Base-by-base conservation (phyloP, 2,797 vertebrate genomes). In the Oophaga sylvatica region DNA sequence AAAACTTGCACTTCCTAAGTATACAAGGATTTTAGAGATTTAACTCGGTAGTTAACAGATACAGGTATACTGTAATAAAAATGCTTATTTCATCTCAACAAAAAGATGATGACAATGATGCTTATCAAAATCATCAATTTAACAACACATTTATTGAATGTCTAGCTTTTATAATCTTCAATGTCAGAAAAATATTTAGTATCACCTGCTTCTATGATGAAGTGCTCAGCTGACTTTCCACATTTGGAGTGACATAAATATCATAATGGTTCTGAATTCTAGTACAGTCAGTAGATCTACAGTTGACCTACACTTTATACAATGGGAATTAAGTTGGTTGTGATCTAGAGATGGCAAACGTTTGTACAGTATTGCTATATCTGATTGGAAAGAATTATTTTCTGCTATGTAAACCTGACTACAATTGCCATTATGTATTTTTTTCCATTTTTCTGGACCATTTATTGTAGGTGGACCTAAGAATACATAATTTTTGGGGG, bases 181-280 rank as follows among this genome's bases (percentile, higher is more conserved):
- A 71, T 71, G 17, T 71, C 31, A 17, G 35, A 22, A 75, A 48
- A 12, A 9, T 2, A 48, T 75, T 48, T 48, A 22, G 20, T 12
- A 48, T 22, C 41, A 75, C 41, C 9, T 9, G 48, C 22, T 75
- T 48, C 29, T 75, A n/a, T 12, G 12, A 48, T 22, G 7, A 45
- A 45, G 20, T 48, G 41, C 41, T 48, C 41, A 22, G 31, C 67
- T 71, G 68, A 16, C 26, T 71, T 71, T 35, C 35, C 19, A 75
- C 41, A 75, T 48, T 75, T 75, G 10, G 20, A 75, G 20, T 75
- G 41, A 75, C 41, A 75, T 75, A 75, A 75, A 48, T 75, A 26
- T 26, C 0, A 4, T 22, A 76, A 76, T 76, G 4, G 1, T 76
- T 76, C 45, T 76, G 45, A 76, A 48, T 48, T 48, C 3, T n/a